A percentile compares a stretch with the other conserved stretches of the same genome.
Evolutionary conservation across 2,888 invertebrate genomes (phyloP).

Genomic region (Agapostemon virescens): DNA sequence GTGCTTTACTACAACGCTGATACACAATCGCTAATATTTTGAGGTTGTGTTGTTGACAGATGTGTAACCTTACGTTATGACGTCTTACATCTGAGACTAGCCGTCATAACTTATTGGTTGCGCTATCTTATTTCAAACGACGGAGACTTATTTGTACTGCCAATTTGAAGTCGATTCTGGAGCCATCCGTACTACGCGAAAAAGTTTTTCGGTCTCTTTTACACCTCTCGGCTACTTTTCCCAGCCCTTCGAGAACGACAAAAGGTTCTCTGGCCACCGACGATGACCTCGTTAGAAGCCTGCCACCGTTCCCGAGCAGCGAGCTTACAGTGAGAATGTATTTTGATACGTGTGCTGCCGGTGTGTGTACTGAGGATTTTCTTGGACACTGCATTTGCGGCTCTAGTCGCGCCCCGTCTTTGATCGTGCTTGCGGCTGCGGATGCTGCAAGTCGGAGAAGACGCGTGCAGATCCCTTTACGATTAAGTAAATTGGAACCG

Average conservation of each 20-base stretch:
- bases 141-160: too few species aligned
- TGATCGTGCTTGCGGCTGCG: background rate
- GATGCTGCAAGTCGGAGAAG: background rate
- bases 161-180: too few species aligned
- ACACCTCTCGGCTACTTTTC: background rate
- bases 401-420: background rate
- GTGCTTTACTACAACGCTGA: too few species aligned
- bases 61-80: too few species aligned
- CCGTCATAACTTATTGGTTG: too few species aligned
- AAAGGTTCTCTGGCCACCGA: background rate
- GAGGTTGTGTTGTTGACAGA: too few species aligned
- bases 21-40: too few species aligned
- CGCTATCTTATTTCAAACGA: too few species aligned
- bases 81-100: too few species aligned
- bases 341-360: background rate
- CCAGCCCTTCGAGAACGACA: background rate
- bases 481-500: background rate
- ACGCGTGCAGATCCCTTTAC: background rate
- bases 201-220: background rate
- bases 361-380: conserved; percentile 4
- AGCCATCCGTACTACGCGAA: background rate
- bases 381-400: conserved; percentile 5
- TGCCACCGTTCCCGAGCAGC: background rate
- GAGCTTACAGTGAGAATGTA: background rate
- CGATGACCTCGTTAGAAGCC: background rate